Evolutionary conservation across 2,113 vertebrate genomes (phyloP).

Genomic region (Serinus canaria): DNA sequence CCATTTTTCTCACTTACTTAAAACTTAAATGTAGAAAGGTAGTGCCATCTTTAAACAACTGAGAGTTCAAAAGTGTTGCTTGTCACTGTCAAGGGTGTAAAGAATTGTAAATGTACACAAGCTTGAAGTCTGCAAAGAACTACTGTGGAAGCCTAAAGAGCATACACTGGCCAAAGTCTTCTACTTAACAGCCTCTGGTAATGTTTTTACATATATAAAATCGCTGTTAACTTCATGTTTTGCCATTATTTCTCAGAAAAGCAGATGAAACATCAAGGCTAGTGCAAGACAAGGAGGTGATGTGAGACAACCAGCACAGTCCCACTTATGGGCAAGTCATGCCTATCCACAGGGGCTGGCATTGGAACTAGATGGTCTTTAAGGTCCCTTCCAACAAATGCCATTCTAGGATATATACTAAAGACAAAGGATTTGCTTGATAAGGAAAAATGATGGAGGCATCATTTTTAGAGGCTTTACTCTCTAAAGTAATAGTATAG

Average conservation of each 20-base stretch:
- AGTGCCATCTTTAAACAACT: neutral
- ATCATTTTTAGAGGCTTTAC: too few species aligned
- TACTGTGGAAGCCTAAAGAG: neutral
- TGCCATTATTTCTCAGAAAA: neutral
- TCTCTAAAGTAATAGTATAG: neutral
- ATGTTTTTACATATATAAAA: neutral
- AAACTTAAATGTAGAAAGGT: neutral
- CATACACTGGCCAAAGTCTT: neutral
- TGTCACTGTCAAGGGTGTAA: neutral
- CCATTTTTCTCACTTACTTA: neutral
- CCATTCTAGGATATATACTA: neutral
- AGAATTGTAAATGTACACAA: neutral
- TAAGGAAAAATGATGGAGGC: neutral
- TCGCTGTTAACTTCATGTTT: neutral
- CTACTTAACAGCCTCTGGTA: neutral
- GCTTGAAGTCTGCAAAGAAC: neutral
- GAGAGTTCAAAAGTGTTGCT: neutral
- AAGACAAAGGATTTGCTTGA: neutral
- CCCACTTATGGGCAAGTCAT: neutral
- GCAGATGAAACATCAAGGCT: neutral
- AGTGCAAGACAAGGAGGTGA: neutral
- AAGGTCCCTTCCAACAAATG: neutral
- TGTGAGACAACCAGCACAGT: rapidly evolving
- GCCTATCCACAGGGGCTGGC: too few species aligned
- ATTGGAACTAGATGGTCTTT: neutral